Conservation (phyloP, 2,888 invertebrate species). For the Thymelicus lineola region DNA sequence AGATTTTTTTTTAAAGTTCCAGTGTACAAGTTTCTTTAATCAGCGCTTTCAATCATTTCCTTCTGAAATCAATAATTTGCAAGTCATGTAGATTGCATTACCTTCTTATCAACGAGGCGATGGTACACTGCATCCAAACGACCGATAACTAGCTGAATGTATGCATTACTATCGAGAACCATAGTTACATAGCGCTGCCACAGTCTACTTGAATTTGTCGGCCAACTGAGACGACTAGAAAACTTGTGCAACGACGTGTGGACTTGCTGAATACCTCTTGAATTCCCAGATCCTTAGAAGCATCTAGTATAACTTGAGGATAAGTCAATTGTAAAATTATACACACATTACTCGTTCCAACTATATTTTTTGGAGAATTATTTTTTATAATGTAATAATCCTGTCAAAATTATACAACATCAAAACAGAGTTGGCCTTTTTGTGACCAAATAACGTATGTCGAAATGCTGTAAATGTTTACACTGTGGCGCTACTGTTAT, state of each 20-base stretch:
- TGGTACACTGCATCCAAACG: constrained; percentile 23
- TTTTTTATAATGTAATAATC: not conserved
- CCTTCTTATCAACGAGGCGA: constrained; percentile 23
- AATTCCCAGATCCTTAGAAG: too few species aligned
- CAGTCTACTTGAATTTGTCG: not conserved
- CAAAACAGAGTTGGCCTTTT: not conserved
- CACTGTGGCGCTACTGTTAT: not conserved
- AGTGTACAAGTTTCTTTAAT: not conserved
- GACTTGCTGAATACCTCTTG: too few species aligned
- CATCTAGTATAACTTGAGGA: too few species aligned
- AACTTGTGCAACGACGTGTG: too few species aligned
- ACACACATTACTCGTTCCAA: too few species aligned
- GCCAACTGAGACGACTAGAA: too few species aligned
- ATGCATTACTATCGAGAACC: not conserved
- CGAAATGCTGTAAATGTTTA: not conserved
- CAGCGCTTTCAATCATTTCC: not conserved
- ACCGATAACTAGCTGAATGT: constrained; percentile 14
- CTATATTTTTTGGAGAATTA: too few species aligned
- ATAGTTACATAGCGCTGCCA: not conserved
- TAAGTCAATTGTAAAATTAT: too few species aligned
- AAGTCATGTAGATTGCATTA: constrained; percentile 28
- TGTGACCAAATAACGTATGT: not conserved
- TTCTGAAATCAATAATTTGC: constrained; percentile 20
- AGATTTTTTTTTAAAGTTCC: too few species aligned
- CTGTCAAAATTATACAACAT: too few species aligned